Base-by-base conservation (phyloP, 1,140 invertebrate species). In the Trichonephila inaurata region DNA sequence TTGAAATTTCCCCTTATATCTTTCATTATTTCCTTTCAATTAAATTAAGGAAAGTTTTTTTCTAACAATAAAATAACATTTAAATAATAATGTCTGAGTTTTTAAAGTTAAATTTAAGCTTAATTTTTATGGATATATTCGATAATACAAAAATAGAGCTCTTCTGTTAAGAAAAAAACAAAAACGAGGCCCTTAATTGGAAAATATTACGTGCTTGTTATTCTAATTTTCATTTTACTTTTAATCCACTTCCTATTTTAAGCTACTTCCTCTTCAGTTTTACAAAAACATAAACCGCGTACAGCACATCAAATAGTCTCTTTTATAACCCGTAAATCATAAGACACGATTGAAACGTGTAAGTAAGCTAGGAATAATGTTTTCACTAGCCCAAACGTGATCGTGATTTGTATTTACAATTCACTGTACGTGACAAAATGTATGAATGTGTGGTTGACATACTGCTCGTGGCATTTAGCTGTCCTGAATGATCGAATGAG, bases 381-480 rank as follows among this genome's bases (percentile, higher is more conserved):
- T 16, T 64, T 64, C 16, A 64, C 62, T 1, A 64, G 7, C 5
- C 0, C 51, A 8, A 51, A 51, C 7, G 51, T 7, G 21, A 64
- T 40, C 72, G 72, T 77, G 72, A 21, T 24, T 4, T 16, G 72
- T 10, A 16, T 77, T 10, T 40, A 21, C 14, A 77, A 77, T 24
- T 77, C 0, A 12, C 4, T n/a, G 72, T 24, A 77, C 72, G 72
- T 77, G 72, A 77, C 72, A n/a, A 77, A 5, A 24, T 77, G 24
- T 77, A 5, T 1, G 72, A 28, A 33, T 33, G 14, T 28, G 10
- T 33, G 6, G 7, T 28, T 77, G 72, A 77, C 72, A 77, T 28
- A 77, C 24, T 77, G 24, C 72, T 77, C 24, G 72, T 77, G 72
- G 72, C 72, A 77, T 28, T 77, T 40, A 77, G 51, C 72, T 28